These are phyloP conservation scores for Hemithea aestivaria DNA, from an alignment of 2,888 invertebrate genomes.

Conservation along the genomic window DNA sequence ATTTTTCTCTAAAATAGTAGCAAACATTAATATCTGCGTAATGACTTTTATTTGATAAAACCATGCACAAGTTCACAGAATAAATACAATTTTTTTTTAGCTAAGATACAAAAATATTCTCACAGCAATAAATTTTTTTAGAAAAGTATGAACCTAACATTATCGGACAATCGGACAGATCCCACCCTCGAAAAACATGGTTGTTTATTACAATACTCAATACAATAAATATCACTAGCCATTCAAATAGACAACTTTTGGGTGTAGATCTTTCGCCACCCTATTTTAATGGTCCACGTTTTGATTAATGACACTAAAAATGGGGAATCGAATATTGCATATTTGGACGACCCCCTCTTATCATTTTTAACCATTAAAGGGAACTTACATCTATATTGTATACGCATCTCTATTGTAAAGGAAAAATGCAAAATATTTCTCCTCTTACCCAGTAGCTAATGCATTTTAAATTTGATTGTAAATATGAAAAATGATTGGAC, in stretches of 20 bases:
- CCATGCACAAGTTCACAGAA: no score
- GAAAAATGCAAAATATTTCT: slow-evolving; percentile 2
- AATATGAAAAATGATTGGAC: slow-evolving; percentile 15
- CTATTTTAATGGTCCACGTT: slow-evolving; percentile 66
- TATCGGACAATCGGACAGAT: slow-evolving; percentile 31
- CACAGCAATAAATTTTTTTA: slow-evolving; percentile 1
- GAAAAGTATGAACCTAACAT: slow-evolving; percentile 14
- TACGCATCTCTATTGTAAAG: no score
- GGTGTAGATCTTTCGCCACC: slow-evolving; percentile 67
- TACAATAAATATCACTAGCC: slow-evolving; percentile 49
- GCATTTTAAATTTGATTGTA: slow-evolving; percentile 21
- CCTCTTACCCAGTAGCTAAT: slow-evolving; percentile 20
- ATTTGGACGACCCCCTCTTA: slow-evolving; percentile 48
- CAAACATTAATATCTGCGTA: no score
- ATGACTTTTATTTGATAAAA: no score
- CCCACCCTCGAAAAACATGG: slow-evolving; percentile 34
- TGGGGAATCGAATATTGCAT: slow-evolving; percentile 47
- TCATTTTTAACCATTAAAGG: slow-evolving; percentile 21
- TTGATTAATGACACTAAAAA: slow-evolving; percentile 69
- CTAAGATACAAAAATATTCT: slow-evolving; percentile 8
- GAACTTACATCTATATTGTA: slow-evolving; percentile 23
- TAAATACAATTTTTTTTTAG: no score
- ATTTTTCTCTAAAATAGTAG: no score
- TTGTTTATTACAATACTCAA: slow-evolving; percentile 45
- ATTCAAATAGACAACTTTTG: slow-evolving; percentile 61